These are phyloP conservation scores for Oligia strigilis DNA, from an alignment of 2,888 invertebrate species.

Conservation along the genomic window DNA sequence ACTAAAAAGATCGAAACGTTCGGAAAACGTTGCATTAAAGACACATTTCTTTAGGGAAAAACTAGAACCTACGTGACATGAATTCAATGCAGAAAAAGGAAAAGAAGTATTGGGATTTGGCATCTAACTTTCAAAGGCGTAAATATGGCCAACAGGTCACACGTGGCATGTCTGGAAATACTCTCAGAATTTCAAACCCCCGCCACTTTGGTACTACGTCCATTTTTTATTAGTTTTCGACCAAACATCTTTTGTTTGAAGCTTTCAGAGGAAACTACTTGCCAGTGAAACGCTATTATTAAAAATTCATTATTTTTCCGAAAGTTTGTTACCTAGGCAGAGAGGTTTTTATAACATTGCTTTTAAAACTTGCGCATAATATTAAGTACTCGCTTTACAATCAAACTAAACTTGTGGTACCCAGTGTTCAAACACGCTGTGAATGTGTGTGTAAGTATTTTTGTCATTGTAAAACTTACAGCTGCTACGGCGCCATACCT, in stretches of 20 bases:
- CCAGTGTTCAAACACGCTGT: background rate
- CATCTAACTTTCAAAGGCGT: constrained; percentile 43
- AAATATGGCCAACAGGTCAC: constrained; percentile 28
- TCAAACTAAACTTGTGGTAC: background rate
- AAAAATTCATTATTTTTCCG: background rate
- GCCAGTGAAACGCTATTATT: background rate
- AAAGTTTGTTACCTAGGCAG: background rate
- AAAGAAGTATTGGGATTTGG: constrained; percentile 31
- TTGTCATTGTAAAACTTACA: too few relatives aligned
- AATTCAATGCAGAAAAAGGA: constrained; percentile 23
- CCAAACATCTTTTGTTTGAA: constrained; percentile 29
- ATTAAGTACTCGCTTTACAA: background rate
- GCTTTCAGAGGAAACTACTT: background rate
- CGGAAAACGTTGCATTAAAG: constrained; percentile 10
- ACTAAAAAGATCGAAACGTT: background rate
- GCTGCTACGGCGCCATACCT: too few relatives aligned
- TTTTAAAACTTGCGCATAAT: background rate
- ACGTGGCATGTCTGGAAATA: constrained; percentile 31
- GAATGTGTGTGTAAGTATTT: background rate
- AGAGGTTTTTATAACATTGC: background rate
- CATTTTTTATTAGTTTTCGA: constrained; percentile 26
- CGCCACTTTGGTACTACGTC: background rate
- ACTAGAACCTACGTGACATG: constrained; percentile 32
- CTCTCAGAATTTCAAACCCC: constrained; percentile 4
- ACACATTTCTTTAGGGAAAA: constrained; percentile 34